A percentile compares a stretch with the other conserved stretches of the same genome.
These are phyloP conservation scores for Ips nitidus DNA, from an alignment of 1,140 invertebrate genomes.

Conservation along the genomic window DNA sequence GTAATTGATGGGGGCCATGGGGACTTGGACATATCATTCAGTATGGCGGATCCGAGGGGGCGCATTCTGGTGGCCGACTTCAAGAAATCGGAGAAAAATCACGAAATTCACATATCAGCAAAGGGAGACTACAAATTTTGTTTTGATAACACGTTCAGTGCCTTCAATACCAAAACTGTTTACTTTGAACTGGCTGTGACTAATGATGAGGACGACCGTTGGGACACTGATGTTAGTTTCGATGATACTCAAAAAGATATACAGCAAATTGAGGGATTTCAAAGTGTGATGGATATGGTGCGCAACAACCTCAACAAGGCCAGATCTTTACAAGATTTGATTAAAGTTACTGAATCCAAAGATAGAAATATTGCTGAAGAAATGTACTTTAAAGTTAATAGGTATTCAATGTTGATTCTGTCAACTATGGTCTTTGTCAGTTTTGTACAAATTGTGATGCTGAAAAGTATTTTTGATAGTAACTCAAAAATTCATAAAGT, in stretches of 20 bases:
- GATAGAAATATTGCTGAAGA: conserved; percentile 79
- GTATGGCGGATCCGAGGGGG: conserved; percentile 64
- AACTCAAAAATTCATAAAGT: conserved; percentile 58
- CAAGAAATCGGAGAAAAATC: conserved; percentile 70
- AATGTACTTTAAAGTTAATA: conserved; percentile 72
- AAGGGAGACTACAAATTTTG: conserved; percentile 78
- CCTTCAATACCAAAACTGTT: conserved; percentile 75
- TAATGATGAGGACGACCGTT: conserved; percentile 58
- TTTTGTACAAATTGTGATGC: conserved; percentile 65
- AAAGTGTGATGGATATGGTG: conserved; percentile 63
- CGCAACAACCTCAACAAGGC: conserved; percentile 63
- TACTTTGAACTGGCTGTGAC: conserved; percentile 79
- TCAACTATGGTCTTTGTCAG: conserved; percentile 71
- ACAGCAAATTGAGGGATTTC: conserved; percentile 65
- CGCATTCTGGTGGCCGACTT: conserved; percentile 66
- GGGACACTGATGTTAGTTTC: conserved; percentile 55
- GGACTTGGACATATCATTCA: conserved; percentile 77
- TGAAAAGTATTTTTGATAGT: conserved; percentile 70
- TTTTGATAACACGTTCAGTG: conserved; percentile 81
- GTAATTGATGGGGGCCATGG: conserved; percentile 76
- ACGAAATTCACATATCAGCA: conserved; percentile 58
- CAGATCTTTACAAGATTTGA: conserved; percentile 69
- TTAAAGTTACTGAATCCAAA: conserved; percentile 71
- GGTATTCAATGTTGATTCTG: conserved; percentile 71
- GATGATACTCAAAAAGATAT: conserved; percentile 53